Conservation (phyloP, 2,888 invertebrate species). For the Schizotus pectinicornis region DNA sequence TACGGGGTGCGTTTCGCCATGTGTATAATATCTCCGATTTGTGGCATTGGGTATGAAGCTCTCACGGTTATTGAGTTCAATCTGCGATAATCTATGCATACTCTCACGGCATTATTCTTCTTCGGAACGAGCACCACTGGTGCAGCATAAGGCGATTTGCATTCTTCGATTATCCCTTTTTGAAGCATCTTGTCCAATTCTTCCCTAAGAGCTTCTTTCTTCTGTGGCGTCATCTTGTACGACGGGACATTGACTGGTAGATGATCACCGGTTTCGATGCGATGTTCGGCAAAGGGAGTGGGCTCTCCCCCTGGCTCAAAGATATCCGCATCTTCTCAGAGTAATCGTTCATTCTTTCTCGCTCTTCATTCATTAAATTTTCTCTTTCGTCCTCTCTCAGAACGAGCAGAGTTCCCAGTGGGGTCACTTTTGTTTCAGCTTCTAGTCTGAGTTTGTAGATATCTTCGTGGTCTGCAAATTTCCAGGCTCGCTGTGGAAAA, state of each 20-base stretch:
- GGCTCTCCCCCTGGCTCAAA: too few relatives aligned
- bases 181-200: conserved; percentile 46
- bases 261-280: conserved; percentile 44
- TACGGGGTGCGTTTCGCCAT: conserved; percentile 38
- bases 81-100: conserved; percentile 50
- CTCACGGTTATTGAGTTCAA: conserved; percentile 35
- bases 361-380: too few relatives aligned
- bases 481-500: too few relatives aligned
- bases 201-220: conserved; percentile 34
- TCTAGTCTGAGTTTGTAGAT: too few relatives aligned
- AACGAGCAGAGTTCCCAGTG: too few relatives aligned
- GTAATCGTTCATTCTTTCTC: too few relatives aligned
- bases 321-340: too few relatives aligned
- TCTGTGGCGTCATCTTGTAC: conserved; percentile 44
- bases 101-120: conserved; percentile 39
- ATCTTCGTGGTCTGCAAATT: too few relatives aligned
- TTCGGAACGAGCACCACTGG: conserved; percentile 51
- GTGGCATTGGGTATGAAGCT: conserved; percentile 49
- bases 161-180: conserved; percentile 50
- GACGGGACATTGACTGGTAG: conserved; percentile 48
- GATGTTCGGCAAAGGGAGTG: too few relatives aligned
- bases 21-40: conserved; percentile 54
- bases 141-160: conserved; percentile 51
- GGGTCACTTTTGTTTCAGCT: too few relatives aligned
- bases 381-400: too few relatives aligned